phyloP scores from a whole-genome alignment of 1,140 invertebrate species.

The Cotesia glomerata region DNA sequence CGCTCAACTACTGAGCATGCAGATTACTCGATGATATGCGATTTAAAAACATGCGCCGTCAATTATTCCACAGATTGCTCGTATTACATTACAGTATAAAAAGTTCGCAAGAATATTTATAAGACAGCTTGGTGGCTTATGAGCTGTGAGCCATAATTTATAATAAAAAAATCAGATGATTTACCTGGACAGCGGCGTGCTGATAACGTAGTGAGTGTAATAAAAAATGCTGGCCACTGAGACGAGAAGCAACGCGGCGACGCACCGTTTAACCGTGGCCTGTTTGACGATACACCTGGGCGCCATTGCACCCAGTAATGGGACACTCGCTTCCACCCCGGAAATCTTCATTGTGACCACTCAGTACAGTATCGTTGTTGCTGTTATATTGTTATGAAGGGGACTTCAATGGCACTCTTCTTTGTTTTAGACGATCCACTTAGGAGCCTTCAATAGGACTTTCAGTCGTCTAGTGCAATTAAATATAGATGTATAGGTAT shows the following conservation, averaged over 20 bases:
- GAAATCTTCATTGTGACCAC: slow-evolving; percentile 55
- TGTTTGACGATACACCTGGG: slow-evolving; percentile 69
- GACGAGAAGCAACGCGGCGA: slow-evolving; percentile 70
- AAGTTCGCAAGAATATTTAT: background rate
- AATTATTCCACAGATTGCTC: background rate
- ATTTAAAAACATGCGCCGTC: slow-evolving; percentile 12
- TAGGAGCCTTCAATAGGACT: slow-evolving; percentile 1
- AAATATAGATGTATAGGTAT: too few relatives aligned
- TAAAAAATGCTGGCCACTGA: slow-evolving; percentile 76
- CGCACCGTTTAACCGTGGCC: slow-evolving; percentile 75
- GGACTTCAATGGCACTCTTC: background rate
- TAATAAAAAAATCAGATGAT: slow-evolving; percentile 32
- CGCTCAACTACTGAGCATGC: background rate
- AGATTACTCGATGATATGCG: slow-evolving; percentile 17
- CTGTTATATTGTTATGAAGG: background rate
- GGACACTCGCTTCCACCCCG: slow-evolving; percentile 54
- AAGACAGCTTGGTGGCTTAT: too few relatives aligned
- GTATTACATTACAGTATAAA: too few relatives aligned
- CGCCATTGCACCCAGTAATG: slow-evolving; percentile 55
- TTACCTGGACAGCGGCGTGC: slow-evolving; percentile 74
- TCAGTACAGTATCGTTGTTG: background rate
- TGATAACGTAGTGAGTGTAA: slow-evolving; percentile 75
- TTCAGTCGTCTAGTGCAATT: background rate
- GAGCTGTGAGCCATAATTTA: too few relatives aligned
- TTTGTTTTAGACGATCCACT: background rate